phyloP scores from a whole-genome alignment of 2,113 vertebrate genomes.

The human (Homo sapiens) region DNA sequence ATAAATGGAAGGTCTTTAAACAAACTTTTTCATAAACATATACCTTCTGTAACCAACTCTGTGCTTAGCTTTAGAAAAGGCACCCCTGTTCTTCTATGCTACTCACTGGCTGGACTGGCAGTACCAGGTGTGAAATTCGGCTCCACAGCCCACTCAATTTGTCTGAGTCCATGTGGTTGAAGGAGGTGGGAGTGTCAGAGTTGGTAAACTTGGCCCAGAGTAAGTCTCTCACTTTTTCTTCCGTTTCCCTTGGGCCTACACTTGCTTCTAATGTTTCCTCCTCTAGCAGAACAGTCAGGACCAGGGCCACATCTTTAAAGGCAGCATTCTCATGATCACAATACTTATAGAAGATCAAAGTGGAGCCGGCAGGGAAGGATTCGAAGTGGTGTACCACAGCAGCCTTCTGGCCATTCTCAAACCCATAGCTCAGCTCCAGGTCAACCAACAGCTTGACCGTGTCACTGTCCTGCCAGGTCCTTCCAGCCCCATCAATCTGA shows the following conservation, averaged over 20 bases:
- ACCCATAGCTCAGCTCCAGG: conserved; percentile 85
- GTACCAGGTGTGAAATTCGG: conserved; percentile 88
- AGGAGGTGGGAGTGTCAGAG: conserved; percentile 61
- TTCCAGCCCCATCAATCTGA: conserved; percentile 83
- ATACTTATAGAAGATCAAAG: conserved; percentile 98
- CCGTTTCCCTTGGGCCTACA: conserved; percentile 83
- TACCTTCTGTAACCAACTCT: background rate
- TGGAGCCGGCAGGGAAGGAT: conserved; percentile 91
- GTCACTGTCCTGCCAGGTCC: conserved; percentile 85
- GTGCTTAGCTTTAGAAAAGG: background rate
- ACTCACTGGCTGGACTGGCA: conserved; percentile 82
- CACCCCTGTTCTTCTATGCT: conserved; percentile 82
- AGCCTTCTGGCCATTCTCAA: conserved; percentile 84
- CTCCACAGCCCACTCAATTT: conserved; percentile 90
- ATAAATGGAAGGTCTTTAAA: background rate
- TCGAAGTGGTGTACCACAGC: conserved; percentile 93
- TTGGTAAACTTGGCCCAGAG: conserved; percentile 86
- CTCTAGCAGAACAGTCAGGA: conserved; percentile 92
- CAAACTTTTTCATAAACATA: background rate
- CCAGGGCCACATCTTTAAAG: conserved; percentile 91
- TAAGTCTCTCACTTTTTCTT: conserved; percentile 93
- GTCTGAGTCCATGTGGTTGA: conserved; percentile 84
- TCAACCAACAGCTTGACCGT: conserved; percentile 91
- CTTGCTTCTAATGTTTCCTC: conserved; percentile 82
- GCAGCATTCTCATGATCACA: conserved; percentile 96